Conservation (phyloP, 2,888 invertebrate genomes). For the Lasioglossum villosulum region DNA sequence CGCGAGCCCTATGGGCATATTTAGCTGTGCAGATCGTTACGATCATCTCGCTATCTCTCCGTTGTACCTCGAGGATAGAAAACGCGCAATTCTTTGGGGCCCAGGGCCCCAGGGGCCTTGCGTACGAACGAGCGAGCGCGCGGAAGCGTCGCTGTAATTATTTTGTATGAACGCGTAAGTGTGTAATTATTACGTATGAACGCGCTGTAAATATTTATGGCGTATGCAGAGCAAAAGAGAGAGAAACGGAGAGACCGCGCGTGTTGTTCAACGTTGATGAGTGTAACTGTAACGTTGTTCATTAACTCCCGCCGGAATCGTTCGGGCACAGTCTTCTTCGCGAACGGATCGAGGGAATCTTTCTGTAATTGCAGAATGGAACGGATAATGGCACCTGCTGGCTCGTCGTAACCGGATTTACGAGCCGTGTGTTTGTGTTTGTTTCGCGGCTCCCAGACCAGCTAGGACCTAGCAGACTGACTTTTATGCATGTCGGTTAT, state of each 20-base stretch:
- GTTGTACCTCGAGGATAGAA: constrained; percentile 51
- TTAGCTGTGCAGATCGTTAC: constrained; percentile 34
- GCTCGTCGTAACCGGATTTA: background rate
- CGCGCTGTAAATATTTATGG: constrained; percentile 66
- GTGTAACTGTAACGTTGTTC: constrained; percentile 51
- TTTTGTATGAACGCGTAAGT: constrained; percentile 64
- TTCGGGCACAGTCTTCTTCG: constrained; percentile 1
- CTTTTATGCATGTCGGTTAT: background rate
- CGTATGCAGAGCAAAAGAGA: background rate
- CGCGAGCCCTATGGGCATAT: constrained; percentile 50
- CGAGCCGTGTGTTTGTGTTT: background rate
- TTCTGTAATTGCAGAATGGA: background rate
- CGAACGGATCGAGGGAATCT: constrained; percentile 26
- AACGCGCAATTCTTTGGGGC: constrained; percentile 11
- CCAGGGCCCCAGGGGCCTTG: background rate
- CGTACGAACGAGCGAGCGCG: constrained; percentile 22
- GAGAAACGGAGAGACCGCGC: background rate
- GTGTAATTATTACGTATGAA: constrained; percentile 63
- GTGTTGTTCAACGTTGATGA: constrained; percentile 39
- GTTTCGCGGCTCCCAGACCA: background rate
- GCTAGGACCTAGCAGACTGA: background rate
- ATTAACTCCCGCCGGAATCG: constrained; percentile 17
- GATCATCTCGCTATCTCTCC: constrained; percentile 17
- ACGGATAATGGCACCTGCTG: background rate
- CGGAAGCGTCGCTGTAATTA: constrained; percentile 58